Percentiles rank a stretch among this genome's conserved stretches.
Evolutionary conservation across 2,888 invertebrate species (phyloP).

Genomic region (Scrobipalpa atriplicella): DNA sequence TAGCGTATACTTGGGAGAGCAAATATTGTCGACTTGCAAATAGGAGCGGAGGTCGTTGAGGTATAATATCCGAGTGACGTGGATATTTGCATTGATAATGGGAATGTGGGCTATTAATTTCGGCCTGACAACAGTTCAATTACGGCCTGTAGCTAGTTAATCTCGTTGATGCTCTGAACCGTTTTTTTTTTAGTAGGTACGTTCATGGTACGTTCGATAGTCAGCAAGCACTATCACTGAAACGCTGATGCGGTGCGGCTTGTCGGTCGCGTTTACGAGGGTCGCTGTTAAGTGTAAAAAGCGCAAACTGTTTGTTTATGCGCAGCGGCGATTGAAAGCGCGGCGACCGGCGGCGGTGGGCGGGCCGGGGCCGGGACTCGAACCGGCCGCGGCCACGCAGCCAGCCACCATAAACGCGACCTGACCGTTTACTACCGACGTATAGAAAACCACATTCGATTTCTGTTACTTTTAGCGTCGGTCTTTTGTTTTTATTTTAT

Average conservation of each 20-base stretch:
- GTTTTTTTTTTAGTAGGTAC: neutral
- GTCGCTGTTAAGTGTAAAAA: constrained; percentile 78
- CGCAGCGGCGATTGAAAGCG: constrained; percentile 54
- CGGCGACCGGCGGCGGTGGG: constrained; percentile 49
- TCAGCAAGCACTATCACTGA: constrained; percentile 33
- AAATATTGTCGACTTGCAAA: constrained; percentile 29
- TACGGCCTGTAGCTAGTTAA: neutral
- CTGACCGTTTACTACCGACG: constrained; percentile 57
- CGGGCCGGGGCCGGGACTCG: constrained; percentile 39
- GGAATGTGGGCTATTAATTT: constrained; percentile 15
- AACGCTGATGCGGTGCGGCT: constrained; percentile 73
- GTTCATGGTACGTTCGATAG: constrained; percentile 21
- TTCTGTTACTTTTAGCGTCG: constrained; percentile 33
- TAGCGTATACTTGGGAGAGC: constrained; percentile 25
- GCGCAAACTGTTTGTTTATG: constrained; percentile 80
- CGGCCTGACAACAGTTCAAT: neutral
- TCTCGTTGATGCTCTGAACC: neutral
- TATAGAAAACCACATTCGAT: constrained; percentile 30
- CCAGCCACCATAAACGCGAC: constrained; percentile 58
- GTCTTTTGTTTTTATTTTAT: constrained; percentile 35
- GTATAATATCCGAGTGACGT: constrained; percentile 20
- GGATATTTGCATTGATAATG: constrained; percentile 22
- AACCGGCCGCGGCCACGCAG: constrained; percentile 36
- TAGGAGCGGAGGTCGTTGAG: constrained; percentile 17
- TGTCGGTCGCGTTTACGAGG: constrained; percentile 75